Base-by-base conservation (phyloP, 2,113 vertebrate species). In the Rhea americana region DNA sequence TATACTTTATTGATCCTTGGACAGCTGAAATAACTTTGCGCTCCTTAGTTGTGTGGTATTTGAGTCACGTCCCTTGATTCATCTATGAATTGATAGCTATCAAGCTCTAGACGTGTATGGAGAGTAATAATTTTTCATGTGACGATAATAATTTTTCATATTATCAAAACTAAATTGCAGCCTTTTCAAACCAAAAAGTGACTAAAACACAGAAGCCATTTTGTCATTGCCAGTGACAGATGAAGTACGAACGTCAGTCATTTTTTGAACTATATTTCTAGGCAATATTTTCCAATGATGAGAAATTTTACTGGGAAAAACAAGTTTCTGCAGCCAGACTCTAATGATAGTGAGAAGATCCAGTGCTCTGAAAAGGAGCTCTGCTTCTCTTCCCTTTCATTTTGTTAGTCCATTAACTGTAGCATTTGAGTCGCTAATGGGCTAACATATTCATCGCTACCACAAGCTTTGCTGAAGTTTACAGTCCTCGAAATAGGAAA, bases 401-500 rank as follows among this genome's bases (percentile, higher is more conserved):
- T 93, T 89, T 93, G 37, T 55, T 93, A 53, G 45, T 68, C 32
- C 30, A 55, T 89, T 82, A 85, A 28, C 55, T 78, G 50, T 43
- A 76, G 56, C 70, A 72, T 81, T 95, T 90, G 51, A 81, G 45
- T 83, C 73, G 90, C 65, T 74, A 84, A 51, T 71, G 71, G 74
- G 58, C 59, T 90, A 83, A 79, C 61, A 48, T 2, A 3, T 87
- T 85, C 61, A 66, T 32, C 71, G 74, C 80, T 63, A 55, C n/a
- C 43, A 82, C n/a, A 85, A 91, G 80, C 39, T 91, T 92, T 11
- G 11, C 45, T 94, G 85, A 91, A 95, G 66, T 80, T 94, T 91
- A 76, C 22, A 71, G 30, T 86, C 50, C 66, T 88, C 67, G 87
- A n/a, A 94, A 94, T 25, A 87, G 62, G 80, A 43, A 91, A 74